A percentile compares a stretch with the other conserved stretches of the same genome.
These are phyloP conservation scores for Oryzias dopingdopingensis DNA, from an alignment of 2,797 vertebrate species.

Conservation along the genomic window DNA sequence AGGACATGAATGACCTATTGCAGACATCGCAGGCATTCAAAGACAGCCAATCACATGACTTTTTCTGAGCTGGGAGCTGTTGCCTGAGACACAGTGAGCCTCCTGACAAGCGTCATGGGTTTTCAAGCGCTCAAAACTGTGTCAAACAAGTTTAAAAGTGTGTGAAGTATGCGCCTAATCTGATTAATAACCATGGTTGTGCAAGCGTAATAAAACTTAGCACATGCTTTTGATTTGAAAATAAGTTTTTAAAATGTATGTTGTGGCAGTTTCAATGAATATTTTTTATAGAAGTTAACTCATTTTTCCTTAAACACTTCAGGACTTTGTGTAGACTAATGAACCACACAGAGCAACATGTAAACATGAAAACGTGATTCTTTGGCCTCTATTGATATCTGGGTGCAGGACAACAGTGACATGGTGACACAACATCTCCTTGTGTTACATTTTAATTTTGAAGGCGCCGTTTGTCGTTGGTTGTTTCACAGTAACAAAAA, in stretches of 20 bases:
- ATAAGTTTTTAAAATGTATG: slow-evolving; percentile 2
- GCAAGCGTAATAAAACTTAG: background rate
- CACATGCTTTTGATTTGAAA: background rate
- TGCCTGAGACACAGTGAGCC: slow-evolving; percentile 46
- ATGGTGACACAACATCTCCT: background rate
- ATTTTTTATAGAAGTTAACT: background rate
- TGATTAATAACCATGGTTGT: background rate
- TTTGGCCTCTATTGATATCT: no score
- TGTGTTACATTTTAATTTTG: no score
- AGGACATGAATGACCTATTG: slow-evolving; percentile 46
- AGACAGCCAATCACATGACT: slow-evolving; percentile 57
- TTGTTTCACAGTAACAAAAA: background rate
- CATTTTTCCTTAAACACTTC: no score
- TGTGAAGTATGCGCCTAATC: background rate
- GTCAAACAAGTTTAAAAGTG: slow-evolving; percentile 11
- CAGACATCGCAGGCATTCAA: slow-evolving; percentile 38
- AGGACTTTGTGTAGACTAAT: no score
- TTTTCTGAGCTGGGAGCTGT: slow-evolving; percentile 36
- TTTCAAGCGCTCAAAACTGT: slow-evolving; percentile 38
- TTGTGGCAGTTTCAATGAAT: background rate
- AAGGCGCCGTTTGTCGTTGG: background rate
- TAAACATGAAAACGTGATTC: no score
- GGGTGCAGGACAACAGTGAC: no score
- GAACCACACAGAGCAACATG: no score
- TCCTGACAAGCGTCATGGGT: slow-evolving; percentile 44